phyloP scores from a whole-genome alignment of 2,888 invertebrate genomes.

The Tipula unca region DNA sequence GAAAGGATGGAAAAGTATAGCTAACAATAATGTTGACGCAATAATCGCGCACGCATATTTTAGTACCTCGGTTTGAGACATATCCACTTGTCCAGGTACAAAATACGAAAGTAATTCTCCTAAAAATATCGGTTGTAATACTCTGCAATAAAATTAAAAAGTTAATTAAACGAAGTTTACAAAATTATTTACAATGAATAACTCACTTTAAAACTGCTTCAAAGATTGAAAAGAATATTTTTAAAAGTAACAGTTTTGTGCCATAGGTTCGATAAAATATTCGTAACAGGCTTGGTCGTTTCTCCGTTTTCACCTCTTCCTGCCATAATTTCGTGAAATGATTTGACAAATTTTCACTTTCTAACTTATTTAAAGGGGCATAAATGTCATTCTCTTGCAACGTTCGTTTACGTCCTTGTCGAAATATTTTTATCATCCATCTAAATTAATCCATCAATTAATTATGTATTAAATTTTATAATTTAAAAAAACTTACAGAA shows the following conservation, averaged over 20 bases:
- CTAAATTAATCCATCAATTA: slow-evolving; percentile 27
- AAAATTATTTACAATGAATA: not conserved
- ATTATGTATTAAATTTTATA: not conserved
- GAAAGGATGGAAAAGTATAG: slow-evolving; percentile 61
- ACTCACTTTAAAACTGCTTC: slow-evolving; percentile 37
- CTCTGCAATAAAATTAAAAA: slow-evolving; percentile 42
- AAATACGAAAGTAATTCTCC: slow-evolving; percentile 62
- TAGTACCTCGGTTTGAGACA: slow-evolving; percentile 51
- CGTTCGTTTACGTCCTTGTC: slow-evolving; percentile 44
- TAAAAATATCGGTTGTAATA: slow-evolving; percentile 55
- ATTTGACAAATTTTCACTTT: slow-evolving; percentile 44
- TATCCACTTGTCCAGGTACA: slow-evolving; percentile 43
- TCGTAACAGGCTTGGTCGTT: slow-evolving; percentile 42
- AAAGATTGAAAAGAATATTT: slow-evolving; percentile 32
- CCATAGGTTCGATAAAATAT: slow-evolving; percentile 44
- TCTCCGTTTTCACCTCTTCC: slow-evolving; percentile 33
- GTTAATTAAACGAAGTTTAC: not conserved
- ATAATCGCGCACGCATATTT: slow-evolving; percentile 58
- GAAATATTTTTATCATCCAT: slow-evolving; percentile 45
- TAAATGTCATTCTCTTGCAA: slow-evolving; percentile 49
- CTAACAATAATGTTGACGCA: slow-evolving; percentile 45
- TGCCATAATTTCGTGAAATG: slow-evolving; percentile 42
- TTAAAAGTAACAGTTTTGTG: slow-evolving; percentile 33
- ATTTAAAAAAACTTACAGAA: not conserved
- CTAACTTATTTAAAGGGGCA: slow-evolving; percentile 44